Conservation (phyloP, 2,113 vertebrate genomes). For the Ochotona princeps region DNA sequence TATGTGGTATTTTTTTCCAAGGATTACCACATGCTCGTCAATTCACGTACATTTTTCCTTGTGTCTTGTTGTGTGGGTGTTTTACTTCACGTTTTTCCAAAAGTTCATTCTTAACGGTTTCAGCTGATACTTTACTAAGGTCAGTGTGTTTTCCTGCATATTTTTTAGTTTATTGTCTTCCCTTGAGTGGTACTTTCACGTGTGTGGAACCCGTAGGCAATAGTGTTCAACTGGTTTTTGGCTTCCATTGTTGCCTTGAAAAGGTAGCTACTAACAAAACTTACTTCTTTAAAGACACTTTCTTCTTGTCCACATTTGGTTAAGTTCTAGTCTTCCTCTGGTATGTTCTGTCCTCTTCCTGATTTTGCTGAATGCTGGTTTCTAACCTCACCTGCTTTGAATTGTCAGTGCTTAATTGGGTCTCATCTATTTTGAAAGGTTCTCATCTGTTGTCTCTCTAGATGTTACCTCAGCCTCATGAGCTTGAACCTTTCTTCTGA, state of each 20-base stretch:
- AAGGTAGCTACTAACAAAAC: not conserved
- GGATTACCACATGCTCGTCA: not conserved
- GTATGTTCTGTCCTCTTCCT: not conserved
- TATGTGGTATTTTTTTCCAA: not conserved
- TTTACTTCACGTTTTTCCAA: too few species aligned
- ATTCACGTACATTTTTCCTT: constrained; percentile 25
- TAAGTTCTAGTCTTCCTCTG: not conserved
- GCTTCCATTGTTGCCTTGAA: not conserved
- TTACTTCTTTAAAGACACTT: not conserved
- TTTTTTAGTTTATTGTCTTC: too few species aligned
- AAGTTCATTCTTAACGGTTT: not conserved
- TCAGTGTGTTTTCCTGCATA: too few species aligned
- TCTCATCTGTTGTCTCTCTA: not conserved
- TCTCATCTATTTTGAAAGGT: not conserved
- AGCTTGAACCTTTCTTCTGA: not conserved
- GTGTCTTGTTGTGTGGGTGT: too few species aligned
- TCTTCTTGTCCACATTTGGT: not conserved
- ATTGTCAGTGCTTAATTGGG: not conserved
- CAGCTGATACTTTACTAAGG: too few species aligned
- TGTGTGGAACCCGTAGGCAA: not conserved
- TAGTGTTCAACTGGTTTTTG: not conserved
- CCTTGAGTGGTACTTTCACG: not conserved
- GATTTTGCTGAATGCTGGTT: not conserved
- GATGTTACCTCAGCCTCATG: not conserved
- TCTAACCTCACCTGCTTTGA: not conserved